Evolutionary conservation across 2,797 vertebrate genomes (phyloP).

Genomic region (Coluber constrictor): DNA sequence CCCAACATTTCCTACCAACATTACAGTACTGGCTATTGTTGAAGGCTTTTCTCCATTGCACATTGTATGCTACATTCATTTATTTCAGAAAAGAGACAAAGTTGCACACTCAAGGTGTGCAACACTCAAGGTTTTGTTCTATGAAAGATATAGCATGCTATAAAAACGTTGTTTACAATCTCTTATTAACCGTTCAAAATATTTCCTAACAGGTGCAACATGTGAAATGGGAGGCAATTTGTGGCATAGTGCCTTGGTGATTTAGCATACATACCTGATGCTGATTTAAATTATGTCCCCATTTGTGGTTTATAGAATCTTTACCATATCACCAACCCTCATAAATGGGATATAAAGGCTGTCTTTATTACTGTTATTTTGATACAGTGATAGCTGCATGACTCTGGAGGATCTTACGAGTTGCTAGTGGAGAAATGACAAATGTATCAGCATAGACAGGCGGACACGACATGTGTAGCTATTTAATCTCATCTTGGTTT

Average conservation of each 20-base stretch:
- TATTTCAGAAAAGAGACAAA: neutral
- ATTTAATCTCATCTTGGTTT: neutral
- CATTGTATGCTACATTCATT: neutral
- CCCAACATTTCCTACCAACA: neutral
- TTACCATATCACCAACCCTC: neutral
- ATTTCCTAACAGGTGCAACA: neutral
- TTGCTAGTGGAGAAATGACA: neutral
- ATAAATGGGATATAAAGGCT: neutral
- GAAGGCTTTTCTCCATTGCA: neutral
- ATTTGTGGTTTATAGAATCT: neutral
- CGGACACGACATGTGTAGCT: neutral
- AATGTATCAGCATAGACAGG: neutral
- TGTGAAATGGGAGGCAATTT: neutral
- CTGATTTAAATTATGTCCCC: neutral
- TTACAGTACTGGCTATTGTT: neutral
- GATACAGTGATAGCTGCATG: neutral
- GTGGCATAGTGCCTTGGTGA: neutral
- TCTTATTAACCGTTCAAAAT: neutral
- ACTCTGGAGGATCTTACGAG: neutral
- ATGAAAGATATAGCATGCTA: neutral
- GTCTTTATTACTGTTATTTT: neutral
- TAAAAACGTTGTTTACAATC: neutral
- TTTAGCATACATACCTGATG: neutral
- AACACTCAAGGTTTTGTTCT: neutral
- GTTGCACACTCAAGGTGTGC: neutral